Base-by-base conservation (phyloP, 2,888 invertebrate species). In the Heterodera filipjevi region DNA sequence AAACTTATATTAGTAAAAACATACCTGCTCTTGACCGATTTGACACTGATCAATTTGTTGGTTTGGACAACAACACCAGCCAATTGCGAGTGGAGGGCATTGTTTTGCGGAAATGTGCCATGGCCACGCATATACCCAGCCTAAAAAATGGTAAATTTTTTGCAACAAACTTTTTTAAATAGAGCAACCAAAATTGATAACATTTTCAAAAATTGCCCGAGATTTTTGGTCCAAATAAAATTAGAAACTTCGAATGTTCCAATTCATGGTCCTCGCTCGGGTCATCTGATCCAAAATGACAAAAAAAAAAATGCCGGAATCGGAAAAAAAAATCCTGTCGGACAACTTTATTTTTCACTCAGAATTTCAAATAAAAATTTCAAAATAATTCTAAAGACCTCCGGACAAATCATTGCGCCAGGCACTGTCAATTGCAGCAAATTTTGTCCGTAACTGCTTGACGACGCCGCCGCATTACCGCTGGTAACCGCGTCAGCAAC, bases 61-160 rank as follows among this genome's bases (percentile, higher is more conserved):
- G 98, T 95, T 91, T 94, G 93, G 89, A 96, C 94, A 89, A 95
- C 93, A 30, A 94, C 93, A 35, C 99, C 99, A 64, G 96, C 96
- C 0, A 98, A 95, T 0, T 97, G 95, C 0, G 98, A 93, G 90
- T 94, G 93, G 64, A 98, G 92, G 2, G 64, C 89, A 59, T 94
- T 94, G 68, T 90, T 93, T 73, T 92, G 92, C 14, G 79, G 80
- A 87, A 95, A 97, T 0, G 98, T 98, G 66, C 98, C 99, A 91
- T 99, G 98, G 0, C 98, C 98, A 87, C 97, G 79, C 79, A 79
- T 79, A 44, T 72, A 46, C 5, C 79, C 78, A 12, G 14, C 66
- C 44, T 71, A 66, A 49, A 68, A 19, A 35, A 19, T 1, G 30
- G 35, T 2, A 68, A 19, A 39, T 0, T 8, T 6, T 8, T 70